Evolutionary conservation across 2,888 invertebrate genomes (phyloP).

Genomic region (Sinopyrophorus schimmeli): DNA sequence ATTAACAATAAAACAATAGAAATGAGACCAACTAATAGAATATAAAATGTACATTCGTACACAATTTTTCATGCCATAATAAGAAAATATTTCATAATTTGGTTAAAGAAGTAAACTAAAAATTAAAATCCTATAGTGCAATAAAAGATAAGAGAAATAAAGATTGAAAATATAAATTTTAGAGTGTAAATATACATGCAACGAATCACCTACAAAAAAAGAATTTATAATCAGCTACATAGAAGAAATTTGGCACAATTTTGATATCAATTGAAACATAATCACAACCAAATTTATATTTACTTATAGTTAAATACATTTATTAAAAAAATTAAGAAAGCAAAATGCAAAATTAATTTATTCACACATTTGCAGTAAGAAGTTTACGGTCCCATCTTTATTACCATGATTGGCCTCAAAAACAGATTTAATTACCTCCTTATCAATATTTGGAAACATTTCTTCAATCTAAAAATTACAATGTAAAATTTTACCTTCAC

Average conservation of each 20-base stretch:
- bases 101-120: no score
- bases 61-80: no score
- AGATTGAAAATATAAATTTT: no score
- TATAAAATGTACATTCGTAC: no score
- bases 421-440: slow-evolving; percentile 89
- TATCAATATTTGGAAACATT: slow-evolving; percentile 96
- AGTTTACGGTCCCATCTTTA: slow-evolving; percentile 89
- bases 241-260: slow-evolving; percentile 14
- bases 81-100: no score
- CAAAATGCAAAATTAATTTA: slow-evolving; percentile 50
- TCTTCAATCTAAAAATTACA: slow-evolving; percentile 74
- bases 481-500: not conserved
- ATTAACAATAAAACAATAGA: no score
- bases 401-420: slow-evolving; percentile 87
- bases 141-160: no score
- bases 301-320: slow-evolving; percentile 7
- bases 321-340: slow-evolving; percentile 9
- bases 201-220: no score
- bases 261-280: slow-evolving; percentile 1
- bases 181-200: no score
- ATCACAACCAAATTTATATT: slow-evolving; percentile 9
- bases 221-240: no score
- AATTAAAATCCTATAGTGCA: no score
- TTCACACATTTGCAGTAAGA: slow-evolving; percentile 84
- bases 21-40: no score